Evolutionary conservation across 2,888 invertebrate species (phyloP).

Genomic region (Cheilosia pagana): DNA sequence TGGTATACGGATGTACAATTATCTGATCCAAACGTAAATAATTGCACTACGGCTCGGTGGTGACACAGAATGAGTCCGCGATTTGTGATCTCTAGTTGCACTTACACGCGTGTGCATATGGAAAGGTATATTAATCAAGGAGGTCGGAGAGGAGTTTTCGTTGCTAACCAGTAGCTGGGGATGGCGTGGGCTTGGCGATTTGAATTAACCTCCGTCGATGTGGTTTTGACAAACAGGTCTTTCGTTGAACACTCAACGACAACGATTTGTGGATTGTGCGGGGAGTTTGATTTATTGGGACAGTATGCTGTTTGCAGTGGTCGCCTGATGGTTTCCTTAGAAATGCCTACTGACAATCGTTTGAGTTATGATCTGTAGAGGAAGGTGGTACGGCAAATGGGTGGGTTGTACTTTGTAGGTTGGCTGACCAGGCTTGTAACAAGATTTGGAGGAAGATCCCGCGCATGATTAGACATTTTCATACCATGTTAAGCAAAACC

Average conservation of each 20-base stretch:
- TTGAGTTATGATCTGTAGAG: no score
- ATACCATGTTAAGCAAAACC: no score
- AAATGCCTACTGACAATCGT: no score
- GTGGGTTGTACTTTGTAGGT: no score
- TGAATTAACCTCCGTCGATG: constrained; percentile 13
- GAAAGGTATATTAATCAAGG: neutral
- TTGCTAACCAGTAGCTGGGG: constrained; percentile 1
- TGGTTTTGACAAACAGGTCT: constrained; percentile 4
- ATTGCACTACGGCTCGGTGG: constrained; percentile 68
- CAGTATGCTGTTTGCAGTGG: no score
- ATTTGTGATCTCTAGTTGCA: constrained; percentile 65
- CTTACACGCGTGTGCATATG: constrained; percentile 9
- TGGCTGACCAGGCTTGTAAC: no score
- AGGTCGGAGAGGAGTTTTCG: constrained; percentile 1
- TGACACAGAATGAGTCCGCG: constrained; percentile 73
- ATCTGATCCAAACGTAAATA: constrained; percentile 72
- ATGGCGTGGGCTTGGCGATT: neutral
- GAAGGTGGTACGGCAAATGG: no score
- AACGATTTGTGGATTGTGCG: neutral
- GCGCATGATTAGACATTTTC: no score
- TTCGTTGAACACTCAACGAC: constrained; percentile 5
- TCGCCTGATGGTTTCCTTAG: no score
- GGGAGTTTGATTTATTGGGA: no score
- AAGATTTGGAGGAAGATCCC: no score
- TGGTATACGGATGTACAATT: constrained; percentile 41